phyloP scores from a whole-genome alignment of 30 jellyfish, hydroid and myxozoan genomes.

The Sanderia malayensis region DNA sequence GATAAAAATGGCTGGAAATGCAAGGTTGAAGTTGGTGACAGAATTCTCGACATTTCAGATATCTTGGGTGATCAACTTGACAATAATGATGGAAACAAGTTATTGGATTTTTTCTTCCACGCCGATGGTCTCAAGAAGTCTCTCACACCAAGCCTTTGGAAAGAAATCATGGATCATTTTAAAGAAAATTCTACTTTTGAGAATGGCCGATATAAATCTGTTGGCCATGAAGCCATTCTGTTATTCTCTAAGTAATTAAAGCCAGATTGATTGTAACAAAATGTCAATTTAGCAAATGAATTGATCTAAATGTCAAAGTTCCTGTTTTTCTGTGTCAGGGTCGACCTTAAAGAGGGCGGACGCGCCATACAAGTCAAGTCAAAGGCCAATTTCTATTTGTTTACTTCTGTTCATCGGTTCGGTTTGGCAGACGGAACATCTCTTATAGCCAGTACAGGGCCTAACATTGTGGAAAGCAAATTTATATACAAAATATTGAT shows the following conservation, averaged over 20 bases:
- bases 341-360: too few species aligned
- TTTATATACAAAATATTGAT: too few species aligned
- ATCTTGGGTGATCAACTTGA: constrained; percentile 4
- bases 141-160: neutral
- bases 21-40: constrained; percentile 21
- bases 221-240: constrained; percentile 34
- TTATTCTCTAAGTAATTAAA: constrained; percentile 23
- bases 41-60: constrained; percentile 48
- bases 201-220: constrained; percentile 20
- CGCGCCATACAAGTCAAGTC: too few species aligned
- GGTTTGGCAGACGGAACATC: too few species aligned
- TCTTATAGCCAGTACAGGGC: too few species aligned
- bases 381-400: too few species aligned
- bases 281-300: too few species aligned
- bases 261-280: too few species aligned
- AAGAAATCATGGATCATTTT: constrained; percentile 36
- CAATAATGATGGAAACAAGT: constrained; percentile 30
- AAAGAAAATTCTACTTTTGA: constrained; percentile 14
- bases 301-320: too few species aligned
- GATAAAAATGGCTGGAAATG: constrained; percentile 26
- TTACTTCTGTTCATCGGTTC: too few species aligned
- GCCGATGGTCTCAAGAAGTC: constrained; percentile 26
- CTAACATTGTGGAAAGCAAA: too few species aligned
- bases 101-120: constrained; percentile 60
- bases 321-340: too few species aligned